phyloP scores from a whole-genome alignment of 1,140 invertebrate species.

The Bombus pascuorum region DNA sequence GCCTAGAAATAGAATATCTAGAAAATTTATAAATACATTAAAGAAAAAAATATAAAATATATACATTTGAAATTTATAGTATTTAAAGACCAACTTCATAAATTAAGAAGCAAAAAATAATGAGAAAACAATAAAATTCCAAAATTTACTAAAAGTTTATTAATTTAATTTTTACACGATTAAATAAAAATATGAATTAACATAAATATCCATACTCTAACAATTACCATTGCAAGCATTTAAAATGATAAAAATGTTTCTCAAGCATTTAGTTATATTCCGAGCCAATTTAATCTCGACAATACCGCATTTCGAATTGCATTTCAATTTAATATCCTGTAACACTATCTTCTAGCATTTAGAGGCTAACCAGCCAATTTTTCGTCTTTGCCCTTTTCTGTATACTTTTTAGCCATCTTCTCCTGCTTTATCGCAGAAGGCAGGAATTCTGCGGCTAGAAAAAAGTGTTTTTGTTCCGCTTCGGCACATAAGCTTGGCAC shows the following conservation, averaged over 20 bases:
- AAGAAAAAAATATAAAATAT: too few species aligned
- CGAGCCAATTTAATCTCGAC: not conserved
- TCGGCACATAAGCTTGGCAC: constrained; percentile 27
- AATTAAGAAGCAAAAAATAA: too few species aligned
- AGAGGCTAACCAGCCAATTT: not conserved
- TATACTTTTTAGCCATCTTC: not conserved
- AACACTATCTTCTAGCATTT: not conserved
- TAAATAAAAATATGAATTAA: not conserved
- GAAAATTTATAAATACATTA: too few species aligned
- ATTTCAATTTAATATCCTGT: not conserved
- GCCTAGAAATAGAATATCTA: not conserved
- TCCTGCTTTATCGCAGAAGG: not conserved
- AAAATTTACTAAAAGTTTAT: too few species aligned
- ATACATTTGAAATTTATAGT: too few species aligned
- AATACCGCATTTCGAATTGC: not conserved
- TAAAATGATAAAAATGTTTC: not conserved
- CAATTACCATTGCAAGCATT: not conserved
- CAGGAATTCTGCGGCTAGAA: not conserved
- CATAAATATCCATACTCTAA: not conserved
- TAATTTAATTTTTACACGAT: not conserved
- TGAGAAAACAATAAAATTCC: too few species aligned
- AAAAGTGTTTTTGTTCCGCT: constrained; percentile 45
- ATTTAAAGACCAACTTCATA: too few species aligned
- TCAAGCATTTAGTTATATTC: not conserved
- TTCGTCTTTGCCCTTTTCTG: not conserved